These are phyloP conservation scores for Tretioscincus oriximinensis DNA, from an alignment of 2,113 vertebrate species.

Conservation along the genomic window DNA sequence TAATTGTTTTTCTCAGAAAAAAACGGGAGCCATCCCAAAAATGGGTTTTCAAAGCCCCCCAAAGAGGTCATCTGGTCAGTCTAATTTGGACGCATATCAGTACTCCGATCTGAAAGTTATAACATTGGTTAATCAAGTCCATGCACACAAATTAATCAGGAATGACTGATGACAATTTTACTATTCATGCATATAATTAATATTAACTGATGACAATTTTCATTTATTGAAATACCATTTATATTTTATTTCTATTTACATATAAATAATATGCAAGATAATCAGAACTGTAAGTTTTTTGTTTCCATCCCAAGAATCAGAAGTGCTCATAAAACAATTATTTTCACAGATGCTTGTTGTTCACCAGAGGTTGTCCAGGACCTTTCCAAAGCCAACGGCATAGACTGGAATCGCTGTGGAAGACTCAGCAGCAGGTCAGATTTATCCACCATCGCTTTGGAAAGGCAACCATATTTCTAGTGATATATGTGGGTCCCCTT, in stretches of 20 bases:
- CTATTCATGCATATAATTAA: no score
- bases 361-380: constrained; percentile 57
- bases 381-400: constrained; percentile 60
- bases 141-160: no score
- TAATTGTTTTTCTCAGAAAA: no score
- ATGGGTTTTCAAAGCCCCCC: no score
- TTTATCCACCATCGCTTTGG: neutral
- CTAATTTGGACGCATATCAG: no score
- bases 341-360: constrained; percentile 72
- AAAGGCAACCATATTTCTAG: neutral
- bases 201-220: neutral
- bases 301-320: neutral
- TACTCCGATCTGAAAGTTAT: no score
- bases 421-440: constrained; percentile 73
- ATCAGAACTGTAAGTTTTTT: neutral
- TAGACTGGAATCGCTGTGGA: constrained; percentile 75
- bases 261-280: neutral
- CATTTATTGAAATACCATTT: neutral
- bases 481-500: neutral
- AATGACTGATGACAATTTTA: no score
- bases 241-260: no score
- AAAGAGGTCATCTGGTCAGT: no score
- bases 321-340: neutral
- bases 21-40: no score
- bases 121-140: no score